Evolutionary conservation across 2,888 invertebrate genomes (phyloP).

Genomic region (Standfussiana lucernea): DNA sequence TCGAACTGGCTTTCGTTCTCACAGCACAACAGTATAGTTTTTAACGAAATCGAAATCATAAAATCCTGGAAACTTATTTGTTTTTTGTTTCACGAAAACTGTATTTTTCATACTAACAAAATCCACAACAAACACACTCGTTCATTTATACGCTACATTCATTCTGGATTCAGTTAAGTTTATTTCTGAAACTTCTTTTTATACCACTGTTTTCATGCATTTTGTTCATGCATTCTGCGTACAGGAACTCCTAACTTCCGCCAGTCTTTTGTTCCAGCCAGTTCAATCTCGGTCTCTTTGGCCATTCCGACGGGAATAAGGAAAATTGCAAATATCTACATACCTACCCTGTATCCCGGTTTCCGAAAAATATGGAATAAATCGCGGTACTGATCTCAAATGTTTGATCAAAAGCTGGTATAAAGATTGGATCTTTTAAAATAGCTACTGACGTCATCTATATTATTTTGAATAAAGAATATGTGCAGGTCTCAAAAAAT

Average conservation of each 20-base stretch:
- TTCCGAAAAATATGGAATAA: slow-evolving; percentile 25
- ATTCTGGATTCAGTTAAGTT: slow-evolving; percentile 34
- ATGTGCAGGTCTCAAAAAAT: neutral
- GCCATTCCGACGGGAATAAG: slow-evolving; percentile 25
- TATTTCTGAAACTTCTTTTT: slow-evolving; percentile 35
- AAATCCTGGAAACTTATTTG: neutral
- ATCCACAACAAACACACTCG: slow-evolving; percentile 22
- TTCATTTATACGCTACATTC: slow-evolving; percentile 40
- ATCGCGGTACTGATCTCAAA: slow-evolving; percentile 12
- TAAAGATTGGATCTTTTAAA: neutral
- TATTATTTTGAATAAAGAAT: slow-evolving; percentile 27
- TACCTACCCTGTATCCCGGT: neutral
- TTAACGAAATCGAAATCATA: neutral
- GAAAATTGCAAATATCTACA: slow-evolving; percentile 28
- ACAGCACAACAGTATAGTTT: neutral
- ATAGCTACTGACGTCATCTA: neutral
- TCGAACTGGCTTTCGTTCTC: neutral
- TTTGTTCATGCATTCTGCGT: slow-evolving; percentile 55
- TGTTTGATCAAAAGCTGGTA: neutral
- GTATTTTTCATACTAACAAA: slow-evolving; percentile 29
- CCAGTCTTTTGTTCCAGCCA: slow-evolving; percentile 47
- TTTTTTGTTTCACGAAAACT: slow-evolving; percentile 7
- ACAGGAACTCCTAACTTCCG: slow-evolving; percentile 56
- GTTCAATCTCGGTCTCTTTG: slow-evolving; percentile 57
- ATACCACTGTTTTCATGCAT: slow-evolving; percentile 48